Percentiles rank a stretch among this genome's conserved stretches.
Conservation (phyloP, 1,140 invertebrate genomes). For the Helicoverpa armigera region DNA sequence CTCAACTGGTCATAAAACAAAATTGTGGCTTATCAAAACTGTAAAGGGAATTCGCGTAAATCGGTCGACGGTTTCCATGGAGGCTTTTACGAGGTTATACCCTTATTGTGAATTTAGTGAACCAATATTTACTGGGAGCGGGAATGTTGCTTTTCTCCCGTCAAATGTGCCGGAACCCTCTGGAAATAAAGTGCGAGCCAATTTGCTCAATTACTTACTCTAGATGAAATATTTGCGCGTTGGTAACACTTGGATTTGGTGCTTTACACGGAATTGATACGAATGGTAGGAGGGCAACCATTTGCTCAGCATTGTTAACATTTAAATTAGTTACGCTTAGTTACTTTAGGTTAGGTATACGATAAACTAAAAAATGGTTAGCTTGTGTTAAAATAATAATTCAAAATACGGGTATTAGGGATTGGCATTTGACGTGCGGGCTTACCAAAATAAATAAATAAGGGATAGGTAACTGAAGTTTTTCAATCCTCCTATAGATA, state of each 20-base stretch:
- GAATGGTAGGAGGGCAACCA: background rate
- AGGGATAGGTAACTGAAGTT: too few species aligned
- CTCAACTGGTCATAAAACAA: background rate
- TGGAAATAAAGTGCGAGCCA: constrained; percentile 54
- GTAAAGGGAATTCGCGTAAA: constrained; percentile 29
- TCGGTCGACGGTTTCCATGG: constrained; percentile 22
- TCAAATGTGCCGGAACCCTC: constrained; percentile 67
- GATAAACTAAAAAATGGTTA: too few species aligned
- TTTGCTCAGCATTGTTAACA: background rate
- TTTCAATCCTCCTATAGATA: too few species aligned
- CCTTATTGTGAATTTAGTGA: constrained; percentile 61
- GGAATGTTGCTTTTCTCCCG: constrained; percentile 53
- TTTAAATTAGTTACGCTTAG: background rate
- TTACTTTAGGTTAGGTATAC: too few species aligned
- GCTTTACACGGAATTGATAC: background rate
- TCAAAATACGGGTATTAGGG: too few species aligned
- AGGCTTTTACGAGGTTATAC: constrained; percentile 37
- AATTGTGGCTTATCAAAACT: constrained; percentile 29
- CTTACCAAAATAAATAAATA: too few species aligned
- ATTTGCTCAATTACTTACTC: constrained; percentile 56
- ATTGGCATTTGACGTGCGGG: too few species aligned
- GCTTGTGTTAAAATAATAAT: too few species aligned
- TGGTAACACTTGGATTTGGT: constrained; percentile 27
- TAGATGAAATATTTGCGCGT: constrained; percentile 47
- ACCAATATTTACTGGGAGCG: constrained; percentile 70